These are phyloP conservation scores for Allolobophora icterica DNA, from an alignment of 2,888 invertebrate genomes.

Conservation along the genomic window DNA sequence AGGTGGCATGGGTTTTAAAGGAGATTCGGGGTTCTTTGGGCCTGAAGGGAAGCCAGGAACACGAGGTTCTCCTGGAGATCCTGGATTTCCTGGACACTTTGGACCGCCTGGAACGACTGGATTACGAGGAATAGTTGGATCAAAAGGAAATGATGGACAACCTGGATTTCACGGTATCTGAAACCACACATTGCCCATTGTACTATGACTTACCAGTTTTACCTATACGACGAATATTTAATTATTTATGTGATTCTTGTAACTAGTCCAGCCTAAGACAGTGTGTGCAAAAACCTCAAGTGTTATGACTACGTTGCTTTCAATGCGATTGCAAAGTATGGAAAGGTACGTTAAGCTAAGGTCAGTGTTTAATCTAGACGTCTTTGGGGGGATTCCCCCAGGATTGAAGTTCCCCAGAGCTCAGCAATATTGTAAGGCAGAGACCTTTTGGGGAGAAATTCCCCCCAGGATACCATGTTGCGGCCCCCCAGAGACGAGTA, in stretches of 20 bases:
- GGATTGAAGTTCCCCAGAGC: too few species aligned
- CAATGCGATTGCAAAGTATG: background rate
- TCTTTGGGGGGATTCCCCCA: too few species aligned
- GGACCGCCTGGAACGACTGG: constrained; percentile 38
- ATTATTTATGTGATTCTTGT: too few species aligned
- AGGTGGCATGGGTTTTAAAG: background rate
- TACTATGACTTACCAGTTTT: background rate
- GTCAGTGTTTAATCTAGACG: too few species aligned
- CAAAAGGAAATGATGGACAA: background rate
- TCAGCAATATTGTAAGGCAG: too few species aligned
- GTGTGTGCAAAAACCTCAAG: background rate
- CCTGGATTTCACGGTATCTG: background rate
- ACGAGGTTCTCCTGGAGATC: constrained; percentile 23
- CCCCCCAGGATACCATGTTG: too few species aligned
- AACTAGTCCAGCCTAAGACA: too few species aligned
- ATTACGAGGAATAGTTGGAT: constrained; percentile 24
- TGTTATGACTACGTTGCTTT: background rate
- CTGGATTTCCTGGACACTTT: constrained; percentile 32
- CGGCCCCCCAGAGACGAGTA: too few species aligned
- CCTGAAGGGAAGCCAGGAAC: constrained; percentile 24
- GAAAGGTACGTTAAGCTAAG: background rate
- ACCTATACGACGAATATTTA: too few species aligned
- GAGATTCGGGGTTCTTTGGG: constrained; percentile 24
- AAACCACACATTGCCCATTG: background rate
- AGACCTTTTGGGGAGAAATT: too few species aligned